Evolutionary conservation across 37 sponge, comb jelly and placozoan species (phyloP), one percentile per base, ranked within the genome.

Genomic region (Hexactinellida sp.): DNA sequence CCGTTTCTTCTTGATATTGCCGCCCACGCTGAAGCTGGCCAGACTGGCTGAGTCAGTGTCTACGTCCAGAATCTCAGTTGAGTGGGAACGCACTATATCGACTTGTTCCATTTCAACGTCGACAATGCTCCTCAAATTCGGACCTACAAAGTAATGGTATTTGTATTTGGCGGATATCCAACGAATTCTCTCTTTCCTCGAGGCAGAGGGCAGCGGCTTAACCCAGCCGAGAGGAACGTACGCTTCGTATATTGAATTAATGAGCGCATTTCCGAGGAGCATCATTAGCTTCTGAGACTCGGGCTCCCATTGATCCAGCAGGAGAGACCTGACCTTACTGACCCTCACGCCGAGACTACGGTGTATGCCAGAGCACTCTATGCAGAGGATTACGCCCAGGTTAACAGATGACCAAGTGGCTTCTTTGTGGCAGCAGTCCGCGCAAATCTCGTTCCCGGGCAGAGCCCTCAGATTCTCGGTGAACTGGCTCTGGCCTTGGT

Each of bases 341-440:
- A 87, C 41, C 24, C 85, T 86, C 36, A 86, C 87, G 24, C 88
- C 88, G 21, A 87, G 36, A 30, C 87, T 86, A 7, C 88, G 41
- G 34, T 87, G 88, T 1, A 87, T 86, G 1, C 88, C 88, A 5
- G 88, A 87, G 38, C 88, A 87, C 25, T 87, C 85, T 21, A 87
- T 87, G 87, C 88, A 87, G 5, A 87, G 24, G 13, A 86, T 39
- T 9, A 87, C 39, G 32, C 88, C 88, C 19, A 87, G 88, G 38
- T 87, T 87, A 13, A 87, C 41, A 41, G 86, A 85, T 5, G 88
- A 86, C 88, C 88, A 87, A 24, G 54, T 84, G 25, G 85, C 55
- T 21, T 85, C 86, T 63, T 9, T 71, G 30, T 63, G 76, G 13
- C 28, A 25, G 82, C 87, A 86, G 38, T 86, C 87, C 13, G 87